phyloP scores from a whole-genome alignment of 2,113 vertebrate genomes.

The Capra hircus region DNA sequence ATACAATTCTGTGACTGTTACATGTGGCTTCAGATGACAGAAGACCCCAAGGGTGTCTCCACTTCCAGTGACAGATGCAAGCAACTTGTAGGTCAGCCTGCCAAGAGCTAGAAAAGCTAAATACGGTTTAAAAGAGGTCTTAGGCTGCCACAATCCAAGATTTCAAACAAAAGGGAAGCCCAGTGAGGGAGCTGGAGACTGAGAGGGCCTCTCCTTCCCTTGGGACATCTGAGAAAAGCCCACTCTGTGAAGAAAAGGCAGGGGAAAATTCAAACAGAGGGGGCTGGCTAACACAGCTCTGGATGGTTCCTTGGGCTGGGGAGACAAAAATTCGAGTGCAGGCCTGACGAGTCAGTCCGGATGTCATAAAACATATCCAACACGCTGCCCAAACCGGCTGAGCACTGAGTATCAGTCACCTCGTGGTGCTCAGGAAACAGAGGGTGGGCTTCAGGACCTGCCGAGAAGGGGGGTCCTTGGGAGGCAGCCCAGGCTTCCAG shows the following conservation, averaged over 20 bases:
- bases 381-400: too few species aligned
- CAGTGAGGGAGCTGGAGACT: background rate
- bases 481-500: too few species aligned
- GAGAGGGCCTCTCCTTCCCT: background rate
- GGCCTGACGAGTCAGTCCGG: too few species aligned
- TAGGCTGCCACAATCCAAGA: background rate
- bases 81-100: background rate
- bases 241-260: background rate
- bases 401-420: too few species aligned
- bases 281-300: too few species aligned
- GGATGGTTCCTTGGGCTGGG: too few species aligned
- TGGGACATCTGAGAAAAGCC: background rate
- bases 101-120: background rate
- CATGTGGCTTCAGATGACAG: background rate
- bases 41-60: accelerated
- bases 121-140: background rate
- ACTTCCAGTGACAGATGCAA: background rate
- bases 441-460: too few species aligned
- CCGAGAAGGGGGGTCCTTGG: too few species aligned
- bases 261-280: too few species aligned
- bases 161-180: background rate
- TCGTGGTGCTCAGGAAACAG: too few species aligned
- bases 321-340: too few species aligned
- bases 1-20: background rate
- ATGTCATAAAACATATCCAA: too few species aligned